These are phyloP conservation scores for Conus ventricosus DNA, from an alignment of 1,140 invertebrate species.

Conservation along the genomic window DNA sequence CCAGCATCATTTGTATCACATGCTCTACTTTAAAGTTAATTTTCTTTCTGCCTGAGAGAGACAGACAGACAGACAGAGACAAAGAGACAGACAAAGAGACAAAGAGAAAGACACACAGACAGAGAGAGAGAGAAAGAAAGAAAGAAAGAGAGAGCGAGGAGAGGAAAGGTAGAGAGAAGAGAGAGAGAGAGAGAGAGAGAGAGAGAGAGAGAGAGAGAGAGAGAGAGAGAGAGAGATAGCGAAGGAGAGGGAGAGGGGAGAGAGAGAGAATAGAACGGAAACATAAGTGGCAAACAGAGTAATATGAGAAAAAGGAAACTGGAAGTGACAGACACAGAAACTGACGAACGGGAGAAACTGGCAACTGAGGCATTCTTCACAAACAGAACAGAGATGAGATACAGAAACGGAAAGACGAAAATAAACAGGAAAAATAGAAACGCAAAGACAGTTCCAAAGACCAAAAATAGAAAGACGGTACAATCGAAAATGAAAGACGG, in stretches of 20 bases:
- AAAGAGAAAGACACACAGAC: neutral
- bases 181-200: neutral
- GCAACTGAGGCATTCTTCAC: no score
- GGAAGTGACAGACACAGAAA: neutral
- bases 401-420: neutral
- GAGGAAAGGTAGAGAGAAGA: neutral
- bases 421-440: neutral
- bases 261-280: neutral
- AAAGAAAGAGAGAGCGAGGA: neutral
- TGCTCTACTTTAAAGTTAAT: no score
- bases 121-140: neutral
- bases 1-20: no score
- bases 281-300: neutral
- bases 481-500: neutral
- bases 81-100: neutral
- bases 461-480: no score
- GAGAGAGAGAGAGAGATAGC: neutral
- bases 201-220: neutral
- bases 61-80: neutral
- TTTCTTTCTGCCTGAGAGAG: no score
- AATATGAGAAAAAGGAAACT: neutral
- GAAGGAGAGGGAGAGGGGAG: neutral
- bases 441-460: neutral
- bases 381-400: neutral
- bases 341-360: neutral